These are phyloP conservation scores for Aphidius ervi DNA, from an alignment of 1,140 invertebrate species.

Conservation along the genomic window DNA sequence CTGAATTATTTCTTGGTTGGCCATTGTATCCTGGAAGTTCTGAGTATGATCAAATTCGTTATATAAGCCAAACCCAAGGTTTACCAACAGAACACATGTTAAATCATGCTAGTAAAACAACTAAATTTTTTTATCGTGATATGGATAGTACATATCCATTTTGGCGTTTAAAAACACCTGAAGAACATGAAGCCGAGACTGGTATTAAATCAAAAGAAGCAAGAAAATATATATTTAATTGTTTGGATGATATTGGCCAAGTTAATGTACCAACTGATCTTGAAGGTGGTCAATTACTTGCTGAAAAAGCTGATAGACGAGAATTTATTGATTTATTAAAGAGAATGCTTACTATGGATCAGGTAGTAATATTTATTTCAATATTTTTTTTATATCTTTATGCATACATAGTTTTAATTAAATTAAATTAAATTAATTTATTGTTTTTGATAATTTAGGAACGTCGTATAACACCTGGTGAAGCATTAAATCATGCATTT, in stretches of 20 bases:
- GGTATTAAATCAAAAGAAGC: constrained; percentile 99
- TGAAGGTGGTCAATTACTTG: constrained; percentile 89
- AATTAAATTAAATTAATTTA: constrained; percentile 3
- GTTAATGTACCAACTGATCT: constrained; percentile 96
- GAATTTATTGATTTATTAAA: constrained; percentile 97
- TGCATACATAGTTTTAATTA: neutral
- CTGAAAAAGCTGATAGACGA: constrained; percentile 91
- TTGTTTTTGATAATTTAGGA: constrained; percentile 58
- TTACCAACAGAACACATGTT: constrained; percentile 97
- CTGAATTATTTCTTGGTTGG: constrained; percentile 99
- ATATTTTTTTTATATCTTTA: constrained; percentile 16
- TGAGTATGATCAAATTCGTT: constrained; percentile 98
- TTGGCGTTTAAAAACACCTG: constrained; percentile 95
- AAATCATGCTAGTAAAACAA: constrained; percentile 97
- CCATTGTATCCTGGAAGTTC: constrained; percentile 98
- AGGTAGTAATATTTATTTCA: constrained; percentile 65
- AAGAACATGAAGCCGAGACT: constrained; percentile 97
- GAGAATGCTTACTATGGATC: constrained; percentile 96
- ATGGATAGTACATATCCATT: constrained; percentile 95
- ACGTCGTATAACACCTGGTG: constrained; percentile 87
- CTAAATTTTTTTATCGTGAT: constrained; percentile 97
- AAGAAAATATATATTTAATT: constrained; percentile 99
- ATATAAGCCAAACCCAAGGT: constrained; percentile 86
- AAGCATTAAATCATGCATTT: constrained; percentile 93
- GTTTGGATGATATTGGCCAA: constrained; percentile 96